These are phyloP conservation scores for Pantherophis vulpinus DNA, from an alignment of 2,797 vertebrate genomes.

Conservation along the genomic window DNA sequence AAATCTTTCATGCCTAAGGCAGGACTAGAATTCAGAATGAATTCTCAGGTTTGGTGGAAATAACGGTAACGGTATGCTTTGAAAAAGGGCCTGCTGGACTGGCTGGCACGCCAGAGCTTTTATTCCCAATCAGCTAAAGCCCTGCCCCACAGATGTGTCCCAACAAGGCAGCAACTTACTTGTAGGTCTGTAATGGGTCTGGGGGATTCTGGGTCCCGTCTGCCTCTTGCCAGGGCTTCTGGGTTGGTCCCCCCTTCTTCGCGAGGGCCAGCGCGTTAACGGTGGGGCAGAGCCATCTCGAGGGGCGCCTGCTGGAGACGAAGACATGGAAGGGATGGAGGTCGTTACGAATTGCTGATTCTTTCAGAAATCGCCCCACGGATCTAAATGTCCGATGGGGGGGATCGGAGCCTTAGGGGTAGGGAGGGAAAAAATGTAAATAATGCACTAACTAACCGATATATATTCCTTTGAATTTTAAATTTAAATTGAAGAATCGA, in stretches of 20 bases:
- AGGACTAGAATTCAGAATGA: background rate
- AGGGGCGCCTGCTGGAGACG: slow-evolving; percentile 79
- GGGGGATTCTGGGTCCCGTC: rapidly evolving
- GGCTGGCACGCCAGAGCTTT: background rate
- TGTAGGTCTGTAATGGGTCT: rapidly evolving
- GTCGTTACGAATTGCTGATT: background rate
- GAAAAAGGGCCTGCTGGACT: background rate
- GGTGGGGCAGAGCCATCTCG: slow-evolving; percentile 87
- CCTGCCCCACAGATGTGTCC: background rate
- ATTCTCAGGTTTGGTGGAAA: background rate
- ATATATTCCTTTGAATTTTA: background rate
- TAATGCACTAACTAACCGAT: background rate
- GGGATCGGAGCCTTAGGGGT: background rate
- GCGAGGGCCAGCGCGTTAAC: slow-evolving; percentile 69
- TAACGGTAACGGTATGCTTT: no score
- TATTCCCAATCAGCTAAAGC: background rate
- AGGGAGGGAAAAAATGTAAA: background rate
- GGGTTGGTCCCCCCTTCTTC: slow-evolving; percentile 25
- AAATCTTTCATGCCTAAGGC: no score
- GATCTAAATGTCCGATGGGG: no score
- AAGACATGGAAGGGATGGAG: background rate
- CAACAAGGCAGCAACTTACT: slow-evolving; percentile 38
- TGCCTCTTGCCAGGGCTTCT: background rate
- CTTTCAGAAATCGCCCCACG: no score
- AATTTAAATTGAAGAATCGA: background rate